Evolutionary conservation across 2,113 vertebrate species (phyloP).

Genomic region (Sinocyclocheilus grahami): DNA sequence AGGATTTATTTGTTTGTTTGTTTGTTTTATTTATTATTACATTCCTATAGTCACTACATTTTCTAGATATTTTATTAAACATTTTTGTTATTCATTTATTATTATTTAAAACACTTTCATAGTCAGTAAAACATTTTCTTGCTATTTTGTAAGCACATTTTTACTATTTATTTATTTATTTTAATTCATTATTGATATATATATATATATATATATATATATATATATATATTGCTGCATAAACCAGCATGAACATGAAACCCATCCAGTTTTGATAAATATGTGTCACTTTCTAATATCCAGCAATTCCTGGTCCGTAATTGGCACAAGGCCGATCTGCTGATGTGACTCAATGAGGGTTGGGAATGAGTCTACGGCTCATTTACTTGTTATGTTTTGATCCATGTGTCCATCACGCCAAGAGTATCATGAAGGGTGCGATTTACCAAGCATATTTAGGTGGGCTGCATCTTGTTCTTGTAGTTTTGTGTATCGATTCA

Average conservation of each 20-base stretch:
- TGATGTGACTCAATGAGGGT: not conserved
- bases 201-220: no score
- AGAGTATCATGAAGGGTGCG: not conserved
- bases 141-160: no score
- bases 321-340: constrained; percentile 23
- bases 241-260: not conserved
- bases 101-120: no score
- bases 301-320: not conserved
- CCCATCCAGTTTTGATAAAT: constrained; percentile 41
- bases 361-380: constrained; percentile 39
- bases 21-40: no score
- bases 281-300: constrained; percentile 8
- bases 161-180: no score
- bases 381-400: constrained; percentile 43
- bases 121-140: no score
- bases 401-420: constrained; percentile 36
- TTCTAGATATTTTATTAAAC: no score
- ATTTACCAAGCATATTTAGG: not conserved
- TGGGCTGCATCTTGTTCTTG: not conserved
- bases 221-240: not conserved
- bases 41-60: no score
- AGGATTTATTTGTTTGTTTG: no score
- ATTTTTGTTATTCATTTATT: no score
- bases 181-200: no score
- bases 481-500: not conserved